Evolutionary conservation across 2,888 invertebrate genomes (phyloP), one percentile per base, ranked within the genome.

Genomic region (Altica lythri): DNA sequence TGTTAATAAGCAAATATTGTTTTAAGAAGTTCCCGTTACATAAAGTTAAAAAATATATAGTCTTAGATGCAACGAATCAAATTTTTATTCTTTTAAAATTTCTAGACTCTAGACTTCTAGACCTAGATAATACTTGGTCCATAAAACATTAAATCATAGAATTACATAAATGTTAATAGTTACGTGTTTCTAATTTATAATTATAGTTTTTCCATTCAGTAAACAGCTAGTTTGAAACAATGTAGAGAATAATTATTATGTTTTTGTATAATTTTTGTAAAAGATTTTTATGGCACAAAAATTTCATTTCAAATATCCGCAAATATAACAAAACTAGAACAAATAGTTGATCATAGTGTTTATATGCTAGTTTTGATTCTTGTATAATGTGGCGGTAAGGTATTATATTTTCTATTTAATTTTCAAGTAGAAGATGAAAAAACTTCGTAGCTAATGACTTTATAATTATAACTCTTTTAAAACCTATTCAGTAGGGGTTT

Each of bases 121-220:
- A 49, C 47, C 58, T 46, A 55, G 27, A 53, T 53, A 50, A 42
- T 46, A 51, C 37, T 40, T 54, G 42, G 42, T 12, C 48, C 43
- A 44, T 48, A 52, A 46, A 58, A 52, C 49, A 46, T 55, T 49
- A 40, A 48, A 50, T 30, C 44, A 37, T 37, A 8, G 13, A 19
- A 48, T 58, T 58, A 53, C 49, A 49, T 58, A 55, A 58, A 32
- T 45, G 45, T 42, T 37, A 34, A 27, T 38, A 48, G 44, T 46
- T 55, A 50, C 30, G 34, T 46, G 49, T 45, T 51, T 42, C 38
- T 54, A 44, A 38, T 44, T 54, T 19, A 51, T 51, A 57, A 55
- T 53, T 47, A 50, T 42, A 37, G 29, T 27, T 49, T 38, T 48
- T 48, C 30, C 48, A 48, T n/a, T 38, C 13, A 10, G 48, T 38